Evolutionary conservation across 2,113 vertebrate genomes (phyloP), one percentile per base, ranked within the genome.

Genomic region (Mungos mungo): DNA sequence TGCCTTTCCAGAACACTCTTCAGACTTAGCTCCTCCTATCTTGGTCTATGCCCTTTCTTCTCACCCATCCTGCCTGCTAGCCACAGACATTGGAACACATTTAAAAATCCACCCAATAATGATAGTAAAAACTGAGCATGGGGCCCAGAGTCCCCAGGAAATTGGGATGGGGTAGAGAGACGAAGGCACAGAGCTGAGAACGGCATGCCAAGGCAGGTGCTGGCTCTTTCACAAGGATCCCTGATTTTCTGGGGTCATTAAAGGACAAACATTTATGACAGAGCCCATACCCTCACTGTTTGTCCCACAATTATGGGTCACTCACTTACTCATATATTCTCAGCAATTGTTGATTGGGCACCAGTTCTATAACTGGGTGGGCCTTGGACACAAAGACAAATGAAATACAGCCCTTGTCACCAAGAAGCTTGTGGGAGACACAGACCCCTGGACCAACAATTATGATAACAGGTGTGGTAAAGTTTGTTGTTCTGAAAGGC

Each of bases 101-200:
- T 57, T 86, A 96, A 89, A 88, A 66, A 72, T 10, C 45, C 18
- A 35, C 66, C 33, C 13, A 23, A 25, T 41, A 29, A 91, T 19
- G 31, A 52, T 81, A 65, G 15, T 3, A 29, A 80, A 94, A 57
- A 3, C 12, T 29, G 47, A 63, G 29, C 15, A 3, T 25, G 35
- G 27, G 33, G 7, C 7, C 31, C 4, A 3, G 7, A 27, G 35
- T 33, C 41, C 41, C 35, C 14, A 6, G 35, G 33, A 41, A 81
- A 25, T 25, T 35, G 0, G 41, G 27, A 81, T 16, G 11, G 8
- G 0, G 19, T 4, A 1, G 1, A 33, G 31, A 52, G 0, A 65
- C 5, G 4, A 38, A 21, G 9, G 1, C 5, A 68, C 25, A 86
- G 52, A 54, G 23, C 25, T 23, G 7, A 72, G 41, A 68, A 47